Evolutionary conservation across 37 sponge, comb jelly and placozoan genomes (phyloP).

Genomic region (Oopsacas minuta): DNA sequence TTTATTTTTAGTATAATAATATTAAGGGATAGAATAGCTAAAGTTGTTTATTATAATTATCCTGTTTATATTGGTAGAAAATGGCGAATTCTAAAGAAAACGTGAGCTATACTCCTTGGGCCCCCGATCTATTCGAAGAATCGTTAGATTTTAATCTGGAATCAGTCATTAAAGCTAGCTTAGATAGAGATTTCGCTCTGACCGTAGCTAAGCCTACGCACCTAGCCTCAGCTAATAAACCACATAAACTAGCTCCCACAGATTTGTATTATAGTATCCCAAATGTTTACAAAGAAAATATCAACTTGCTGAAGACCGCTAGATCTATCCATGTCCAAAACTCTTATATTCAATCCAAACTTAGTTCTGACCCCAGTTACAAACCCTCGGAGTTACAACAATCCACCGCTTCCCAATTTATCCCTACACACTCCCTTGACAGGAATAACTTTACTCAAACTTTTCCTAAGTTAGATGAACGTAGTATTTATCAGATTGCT

Average conservation of each 20-base stretch:
- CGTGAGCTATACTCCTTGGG: background rate
- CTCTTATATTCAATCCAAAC: background rate
- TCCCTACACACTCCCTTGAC: background rate
- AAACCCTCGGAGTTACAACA: background rate
- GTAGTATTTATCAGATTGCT: background rate
- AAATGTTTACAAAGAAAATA: background rate
- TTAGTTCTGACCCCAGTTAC: background rate
- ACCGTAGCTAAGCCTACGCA: background rate
- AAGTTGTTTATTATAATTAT: background rate
- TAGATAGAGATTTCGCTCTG: background rate
- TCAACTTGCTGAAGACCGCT: background rate
- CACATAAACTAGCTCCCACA: background rate
- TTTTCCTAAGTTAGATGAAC: background rate
- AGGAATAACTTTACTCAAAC: background rate
- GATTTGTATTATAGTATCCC: background rate
- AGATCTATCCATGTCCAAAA: background rate
- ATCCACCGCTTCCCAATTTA: background rate
- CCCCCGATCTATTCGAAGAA: background rate
- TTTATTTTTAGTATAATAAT: background rate
- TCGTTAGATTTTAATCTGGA: background rate
- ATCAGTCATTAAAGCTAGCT: background rate
- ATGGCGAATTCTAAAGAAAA: background rate
- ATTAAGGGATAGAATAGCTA: background rate
- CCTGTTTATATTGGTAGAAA: background rate
- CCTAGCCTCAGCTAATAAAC: background rate